Conservation (phyloP, 2,113 vertebrate genomes). For the Eurypyga helias region DNA sequence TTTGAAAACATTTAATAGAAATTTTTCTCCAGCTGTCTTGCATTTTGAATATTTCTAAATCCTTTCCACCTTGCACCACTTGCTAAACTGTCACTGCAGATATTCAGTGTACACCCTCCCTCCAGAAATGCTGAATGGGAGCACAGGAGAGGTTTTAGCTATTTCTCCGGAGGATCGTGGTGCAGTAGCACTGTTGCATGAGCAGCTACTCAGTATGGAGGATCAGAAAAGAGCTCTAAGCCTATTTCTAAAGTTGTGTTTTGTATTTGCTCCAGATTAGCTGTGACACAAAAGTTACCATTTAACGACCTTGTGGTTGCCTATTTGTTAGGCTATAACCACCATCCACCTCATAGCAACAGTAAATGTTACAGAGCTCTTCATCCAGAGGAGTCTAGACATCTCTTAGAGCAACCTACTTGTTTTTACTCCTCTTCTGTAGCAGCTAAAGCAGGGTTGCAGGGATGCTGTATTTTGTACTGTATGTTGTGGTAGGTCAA, state of each 20-base stretch:
- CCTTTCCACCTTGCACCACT: not conserved
- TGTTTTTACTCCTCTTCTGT: not conserved
- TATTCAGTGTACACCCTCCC: not conserved
- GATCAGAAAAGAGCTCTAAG: not conserved
- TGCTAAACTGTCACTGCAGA: not conserved
- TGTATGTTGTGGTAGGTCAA: not conserved
- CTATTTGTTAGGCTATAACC: not conserved
- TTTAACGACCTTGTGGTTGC: not conserved
- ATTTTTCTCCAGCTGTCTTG: not conserved
- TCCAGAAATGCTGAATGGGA: not conserved
- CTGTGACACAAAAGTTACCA: not conserved
- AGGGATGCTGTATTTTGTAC: not conserved
- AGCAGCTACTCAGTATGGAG: not conserved
- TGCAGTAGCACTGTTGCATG: not conserved
- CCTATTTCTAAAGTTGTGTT: not conserved
- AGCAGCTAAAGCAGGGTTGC: not conserved
- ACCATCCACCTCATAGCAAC: not conserved
- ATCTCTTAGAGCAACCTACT: not conserved
- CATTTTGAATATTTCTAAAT: not conserved
- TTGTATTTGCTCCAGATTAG: not conserved
- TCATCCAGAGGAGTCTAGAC: not conserved
- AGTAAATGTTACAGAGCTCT: not conserved
- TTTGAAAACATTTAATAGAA: not conserved
- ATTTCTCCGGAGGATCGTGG: rapidly evolving
- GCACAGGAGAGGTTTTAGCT: not conserved